These are phyloP conservation scores for Drosophila peninsularis DNA, from an alignment of 2,888 invertebrate species.

Conservation along the genomic window DNA sequence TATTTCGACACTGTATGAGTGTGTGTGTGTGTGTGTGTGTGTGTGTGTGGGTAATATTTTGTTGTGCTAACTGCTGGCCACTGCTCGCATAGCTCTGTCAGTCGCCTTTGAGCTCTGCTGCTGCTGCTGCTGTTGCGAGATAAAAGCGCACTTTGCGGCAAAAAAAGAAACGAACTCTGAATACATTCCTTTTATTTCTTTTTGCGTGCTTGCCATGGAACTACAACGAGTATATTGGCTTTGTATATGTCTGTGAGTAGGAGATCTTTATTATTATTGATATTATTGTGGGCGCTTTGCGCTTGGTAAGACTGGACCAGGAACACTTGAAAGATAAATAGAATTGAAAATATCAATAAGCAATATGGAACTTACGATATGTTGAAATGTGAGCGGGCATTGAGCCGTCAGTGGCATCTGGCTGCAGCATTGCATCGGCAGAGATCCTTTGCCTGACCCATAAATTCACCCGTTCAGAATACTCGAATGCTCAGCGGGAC, in stretches of 20 bases:
- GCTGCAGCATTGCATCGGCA: not conserved
- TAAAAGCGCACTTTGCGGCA: slow-evolving; percentile 56
- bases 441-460: slow-evolving; percentile 16
- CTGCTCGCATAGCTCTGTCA: slow-evolving; percentile 47
- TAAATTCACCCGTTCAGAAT: slow-evolving; percentile 38
- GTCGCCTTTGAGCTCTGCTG: slow-evolving; percentile 30
- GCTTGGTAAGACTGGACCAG: not conserved
- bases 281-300: not conserved
- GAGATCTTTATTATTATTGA: not conserved
- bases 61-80: slow-evolving; percentile 62
- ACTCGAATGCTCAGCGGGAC: slow-evolving; percentile 40
- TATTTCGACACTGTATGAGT: slow-evolving; percentile 38
- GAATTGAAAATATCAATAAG: not conserved
- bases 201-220: not conserved
- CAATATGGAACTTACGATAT: too few species aligned
- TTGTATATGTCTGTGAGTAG: not conserved
- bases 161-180: slow-evolving; percentile 53
- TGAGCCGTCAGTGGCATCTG: not conserved
- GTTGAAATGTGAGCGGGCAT: not conserved
- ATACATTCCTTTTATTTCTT: slow-evolving; percentile 50
- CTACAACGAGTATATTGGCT: not conserved
- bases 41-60: slow-evolving; percentile 30
- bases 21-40: slow-evolving; percentile 9
- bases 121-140: slow-evolving; percentile 43
- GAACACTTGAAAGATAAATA: too few species aligned